Base-by-base conservation (phyloP, 2,113 vertebrate species). In the Ceyx melanurus region DNA sequence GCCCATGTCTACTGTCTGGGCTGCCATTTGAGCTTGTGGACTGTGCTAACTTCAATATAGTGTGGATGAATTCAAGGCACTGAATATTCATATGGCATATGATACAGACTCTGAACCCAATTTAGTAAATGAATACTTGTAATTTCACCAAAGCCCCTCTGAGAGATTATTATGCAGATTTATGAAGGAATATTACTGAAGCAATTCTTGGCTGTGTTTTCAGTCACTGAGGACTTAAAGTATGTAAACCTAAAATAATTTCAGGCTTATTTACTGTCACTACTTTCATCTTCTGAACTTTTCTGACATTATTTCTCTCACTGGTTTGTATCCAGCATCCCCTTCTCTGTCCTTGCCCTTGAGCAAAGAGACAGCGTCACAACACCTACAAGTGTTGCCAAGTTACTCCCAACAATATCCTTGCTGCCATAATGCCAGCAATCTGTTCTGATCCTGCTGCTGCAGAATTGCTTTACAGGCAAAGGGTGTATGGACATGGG, bases 101-200 rank as follows among this genome's bases (percentile, higher is more conserved):
- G 97, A 97, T 97, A 97, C 95, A 97, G 97, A 97, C 97, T 96
- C 97, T 96, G 97, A 98, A 98, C 97, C 97, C 97, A 98, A 98
- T 98, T 98, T 98, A 98, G 97, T 97, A 98, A 98, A 98, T 98
- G 98, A 98, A 98, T 97, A 97, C 97, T 98, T 98, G 97, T 98
- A 97, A 98, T 98, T 98, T 98, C 96, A 97, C 97, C 97, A 97
- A 97, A 97, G 97, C 94, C 96, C 97, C 86, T 80, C 96, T 86
- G 97, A 97, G 96, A 98, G 96, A 97, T 98, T 98, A 98, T 98
- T 98, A 98, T 98, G 97, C 92, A 98, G 97, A 98, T 98, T 98
- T 98, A 98, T 97, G 97, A 98, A 97, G 93, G 97, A 97, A 97
- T 98, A 97, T 93, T 96, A 95, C 96, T 97, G 96, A 97, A 97